Conservation (phyloP, 2,888 invertebrate genomes). For the Adelognathus sp. region DNA sequence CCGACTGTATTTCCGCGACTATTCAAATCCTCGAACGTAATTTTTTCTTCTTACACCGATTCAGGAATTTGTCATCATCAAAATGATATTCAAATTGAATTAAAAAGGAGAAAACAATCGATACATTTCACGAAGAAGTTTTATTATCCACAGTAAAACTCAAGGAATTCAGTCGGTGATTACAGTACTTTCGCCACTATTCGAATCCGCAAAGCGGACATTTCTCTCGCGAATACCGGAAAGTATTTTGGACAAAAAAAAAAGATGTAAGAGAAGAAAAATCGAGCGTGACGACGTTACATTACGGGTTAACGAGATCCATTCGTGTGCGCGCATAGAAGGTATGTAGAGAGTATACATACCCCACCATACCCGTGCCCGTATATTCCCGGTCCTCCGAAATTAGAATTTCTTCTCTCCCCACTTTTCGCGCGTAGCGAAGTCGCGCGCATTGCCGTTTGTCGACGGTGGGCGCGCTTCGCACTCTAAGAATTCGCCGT, state of each 20-base stretch:
- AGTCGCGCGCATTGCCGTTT: constrained; percentile 27
- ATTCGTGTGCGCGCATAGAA: neutral
- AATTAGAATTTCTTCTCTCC: constrained; percentile 61
- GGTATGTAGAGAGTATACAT: too few relatives aligned
- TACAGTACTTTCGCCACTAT: too few relatives aligned
- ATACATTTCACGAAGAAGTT: neutral
- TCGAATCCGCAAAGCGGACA: too few relatives aligned
- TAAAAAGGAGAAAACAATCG: neutral
- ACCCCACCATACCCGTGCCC: constrained; percentile 35
- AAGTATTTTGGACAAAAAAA: too few relatives aligned
- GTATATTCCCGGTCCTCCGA: constrained; percentile 58
- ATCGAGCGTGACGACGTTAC: constrained; percentile 36
- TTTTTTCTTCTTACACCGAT: neutral
- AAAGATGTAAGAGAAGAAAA: neutral
- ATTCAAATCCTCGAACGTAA: neutral
- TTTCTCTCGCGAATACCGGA: too few relatives aligned
- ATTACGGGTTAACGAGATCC: constrained; percentile 55
- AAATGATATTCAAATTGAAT: too few relatives aligned
- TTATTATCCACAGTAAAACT: too few relatives aligned
- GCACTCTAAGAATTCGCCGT: constrained; percentile 50
- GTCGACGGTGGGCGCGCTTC: constrained; percentile 34
- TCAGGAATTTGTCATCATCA: too few relatives aligned
- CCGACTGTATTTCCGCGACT: neutral
- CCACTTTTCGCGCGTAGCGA: constrained; percentile 33
- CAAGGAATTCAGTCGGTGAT: too few relatives aligned